Base-by-base conservation (phyloP, 2,113 vertebrate species). In the Indri indri region DNA sequence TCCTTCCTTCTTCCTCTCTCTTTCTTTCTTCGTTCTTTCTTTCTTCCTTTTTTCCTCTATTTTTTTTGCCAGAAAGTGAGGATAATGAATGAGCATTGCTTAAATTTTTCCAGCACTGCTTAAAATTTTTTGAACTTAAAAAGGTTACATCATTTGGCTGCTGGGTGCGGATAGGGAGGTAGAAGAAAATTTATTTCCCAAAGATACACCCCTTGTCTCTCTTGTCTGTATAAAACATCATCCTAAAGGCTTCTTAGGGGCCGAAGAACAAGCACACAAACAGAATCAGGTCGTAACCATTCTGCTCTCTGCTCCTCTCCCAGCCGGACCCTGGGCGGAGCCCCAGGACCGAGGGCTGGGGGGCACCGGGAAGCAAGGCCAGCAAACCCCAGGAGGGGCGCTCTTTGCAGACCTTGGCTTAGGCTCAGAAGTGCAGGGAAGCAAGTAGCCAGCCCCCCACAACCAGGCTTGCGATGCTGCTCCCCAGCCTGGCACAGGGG, bases 371-470 rank as follows among this genome's bases (percentile, higher is more conserved):
- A 12, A 80, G 47, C 73, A 76, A 34, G 42, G 54, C 81, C 90
- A 77, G 80, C 6, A 8, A 34, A 12, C 10, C 66, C 50, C 45
- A 5, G 18, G 30, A 52, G 9, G 5, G 45, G 11, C 42, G 4
- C 14, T 63, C 18, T 63, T 20, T 2, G 0, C 3, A 0, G 5
- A 23, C 32, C 80, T n/a, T 47, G 66, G n/a, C 86, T 52, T 18
- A 23, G 54, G 57, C 54, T 83, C 52, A 66, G 65, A 66, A 88
- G 73, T 17, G 14, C 34, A 65, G 50, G n/a, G 57, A 79, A 89
- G 45, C 6, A 14, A 37, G 40, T 9, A 27, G 50, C 86, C 47
- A 65, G 96, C 16, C 14, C n/a, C 20, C 27, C 52, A 34, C 18
- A 6, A 34, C 47, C 50, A 71, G 65, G 52, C 32, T 40, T 37